Base-by-base conservation (phyloP, 1,140 invertebrate species). In the Drosophila arawakana region DNA sequence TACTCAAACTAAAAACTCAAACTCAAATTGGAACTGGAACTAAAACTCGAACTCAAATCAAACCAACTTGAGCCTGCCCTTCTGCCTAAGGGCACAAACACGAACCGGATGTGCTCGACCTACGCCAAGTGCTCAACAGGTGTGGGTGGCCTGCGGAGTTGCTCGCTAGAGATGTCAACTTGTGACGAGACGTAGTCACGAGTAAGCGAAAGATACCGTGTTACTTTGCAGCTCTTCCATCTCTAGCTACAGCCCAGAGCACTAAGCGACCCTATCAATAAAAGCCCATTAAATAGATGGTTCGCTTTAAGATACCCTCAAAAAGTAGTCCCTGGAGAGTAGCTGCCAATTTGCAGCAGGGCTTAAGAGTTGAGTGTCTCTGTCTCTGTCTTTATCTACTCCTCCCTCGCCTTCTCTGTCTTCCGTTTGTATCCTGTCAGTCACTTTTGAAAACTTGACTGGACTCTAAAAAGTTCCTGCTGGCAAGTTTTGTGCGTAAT, bases 251-350 rank as follows among this genome's bases (percentile, higher is more conserved):
- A 9, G 15, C 2, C 41, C 43, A 50, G 44, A 30, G 44, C 25
- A 11, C 78, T 59, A 73, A 71, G 63, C 66, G 69, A 77, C 69
- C 73, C 76, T 76, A 86, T 86, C 83, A 80, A 86, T 88, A 86
- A 88, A 70, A 76, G 54, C 15, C 72, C 76, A 79, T 76, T 73
- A 62, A 80, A 62, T 74, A 70, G 59, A 59, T 15, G 66, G 65
- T 65, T 72, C 62, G 58, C 68, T 78, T 41, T 11, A 43, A 50
- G 30, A 43, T 30, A 54, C 15, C 62, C 47, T 52, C 44, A 41
- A 55, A 78, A 30, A 78, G 10, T 50, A 54, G 57, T 85, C 80
- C 70, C 84, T 39, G 8, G 76, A 70, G 80, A 76, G 69, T 59
- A 52, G 77, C n/a, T 71, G 80, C 59, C 83, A 86, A 88, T 88